Evolutionary conservation across 2,888 invertebrate genomes (phyloP).

Genomic region (Protula sp.): DNA sequence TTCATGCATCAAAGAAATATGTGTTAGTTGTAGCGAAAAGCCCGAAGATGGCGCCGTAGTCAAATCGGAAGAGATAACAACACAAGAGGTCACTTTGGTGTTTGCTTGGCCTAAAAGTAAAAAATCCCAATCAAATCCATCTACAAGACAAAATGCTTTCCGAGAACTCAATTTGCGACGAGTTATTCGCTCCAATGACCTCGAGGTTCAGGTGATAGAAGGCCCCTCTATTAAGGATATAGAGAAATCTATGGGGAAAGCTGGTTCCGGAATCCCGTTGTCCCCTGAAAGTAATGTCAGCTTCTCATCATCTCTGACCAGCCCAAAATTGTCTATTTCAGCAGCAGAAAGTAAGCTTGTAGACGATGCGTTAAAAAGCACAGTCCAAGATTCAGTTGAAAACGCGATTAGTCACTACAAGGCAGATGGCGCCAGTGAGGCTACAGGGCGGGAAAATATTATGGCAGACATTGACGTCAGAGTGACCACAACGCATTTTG

Average conservation of each 20-base stretch:
- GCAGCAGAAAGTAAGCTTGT: not conserved
- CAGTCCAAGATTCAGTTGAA: not conserved
- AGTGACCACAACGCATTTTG: not conserved
- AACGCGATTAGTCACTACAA: too few species aligned
- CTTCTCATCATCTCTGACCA: too few species aligned
- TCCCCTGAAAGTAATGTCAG: not conserved
- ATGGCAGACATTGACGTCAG: not conserved
- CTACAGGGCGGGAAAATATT: not conserved
- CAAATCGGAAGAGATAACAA: constrained; percentile 1
- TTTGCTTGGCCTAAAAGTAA: constrained; percentile 4
- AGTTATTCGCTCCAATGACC: not conserved
- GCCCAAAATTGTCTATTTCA: not conserved
- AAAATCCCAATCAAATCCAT: not conserved
- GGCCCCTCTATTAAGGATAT: not conserved
- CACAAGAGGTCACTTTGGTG: constrained; percentile 4
- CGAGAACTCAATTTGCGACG: not conserved
- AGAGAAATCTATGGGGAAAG: not conserved
- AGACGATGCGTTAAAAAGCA: not conserved
- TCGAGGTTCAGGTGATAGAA: constrained; percentile 3
- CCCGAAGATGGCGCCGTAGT: not conserved
- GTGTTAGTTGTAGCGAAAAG: not conserved
- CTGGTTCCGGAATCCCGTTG: too few species aligned
- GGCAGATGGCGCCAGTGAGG: not conserved
- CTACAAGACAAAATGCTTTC: not conserved
- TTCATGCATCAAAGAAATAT: not conserved